A percentile compares a stretch with the other conserved stretches of the same genome.
These are phyloP conservation scores for Planiliza haematocheilus DNA, from an alignment of 2,113 vertebrate species.

Conservation along the genomic window DNA sequence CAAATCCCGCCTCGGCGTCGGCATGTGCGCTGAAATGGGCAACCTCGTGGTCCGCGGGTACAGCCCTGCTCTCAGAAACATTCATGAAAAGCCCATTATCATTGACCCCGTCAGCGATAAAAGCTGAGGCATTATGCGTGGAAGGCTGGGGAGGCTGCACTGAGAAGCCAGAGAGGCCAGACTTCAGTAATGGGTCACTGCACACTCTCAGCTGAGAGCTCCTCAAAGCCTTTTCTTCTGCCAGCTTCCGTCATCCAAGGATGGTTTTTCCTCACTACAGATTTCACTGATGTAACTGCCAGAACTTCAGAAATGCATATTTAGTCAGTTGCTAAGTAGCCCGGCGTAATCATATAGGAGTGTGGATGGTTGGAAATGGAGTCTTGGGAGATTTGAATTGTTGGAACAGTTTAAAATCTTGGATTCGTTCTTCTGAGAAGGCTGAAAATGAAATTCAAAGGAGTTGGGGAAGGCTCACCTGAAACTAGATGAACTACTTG, in stretches of 20 bases:
- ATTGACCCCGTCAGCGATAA: slow-evolving; percentile 69
- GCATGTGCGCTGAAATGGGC: slow-evolving; percentile 36
- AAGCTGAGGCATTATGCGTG: slow-evolving; percentile 53
- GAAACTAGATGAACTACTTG: too few relatives aligned
- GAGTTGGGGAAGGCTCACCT: too few relatives aligned
- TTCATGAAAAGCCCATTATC: slow-evolving; percentile 62
- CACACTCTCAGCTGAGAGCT: slow-evolving; percentile 65
- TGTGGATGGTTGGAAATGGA: background rate
- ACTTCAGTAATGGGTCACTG: slow-evolving; percentile 74
- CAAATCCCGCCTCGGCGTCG: slow-evolving; percentile 7
- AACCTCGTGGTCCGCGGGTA: slow-evolving; percentile 27
- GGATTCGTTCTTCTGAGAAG: background rate
- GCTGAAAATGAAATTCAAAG: background rate
- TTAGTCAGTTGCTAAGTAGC: slow-evolving; percentile 18
- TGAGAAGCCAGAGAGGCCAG: slow-evolving; percentile 57
- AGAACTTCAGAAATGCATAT: slow-evolving; percentile 54
- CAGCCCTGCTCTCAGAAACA: slow-evolving; percentile 33
- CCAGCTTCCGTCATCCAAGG: slow-evolving; percentile 32
- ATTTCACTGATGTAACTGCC: slow-evolving; percentile 56
- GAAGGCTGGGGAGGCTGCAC: slow-evolving; percentile 50
- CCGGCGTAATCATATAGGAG: slow-evolving; percentile 8
- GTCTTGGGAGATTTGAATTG: background rate
- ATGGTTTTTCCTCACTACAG: slow-evolving; percentile 26
- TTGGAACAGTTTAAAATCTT: background rate
- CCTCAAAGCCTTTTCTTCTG: slow-evolving; percentile 46